phyloP scores from a whole-genome alignment of 1,140 invertebrate genomes.

The Bursaphelenchus mucronatus region DNA sequence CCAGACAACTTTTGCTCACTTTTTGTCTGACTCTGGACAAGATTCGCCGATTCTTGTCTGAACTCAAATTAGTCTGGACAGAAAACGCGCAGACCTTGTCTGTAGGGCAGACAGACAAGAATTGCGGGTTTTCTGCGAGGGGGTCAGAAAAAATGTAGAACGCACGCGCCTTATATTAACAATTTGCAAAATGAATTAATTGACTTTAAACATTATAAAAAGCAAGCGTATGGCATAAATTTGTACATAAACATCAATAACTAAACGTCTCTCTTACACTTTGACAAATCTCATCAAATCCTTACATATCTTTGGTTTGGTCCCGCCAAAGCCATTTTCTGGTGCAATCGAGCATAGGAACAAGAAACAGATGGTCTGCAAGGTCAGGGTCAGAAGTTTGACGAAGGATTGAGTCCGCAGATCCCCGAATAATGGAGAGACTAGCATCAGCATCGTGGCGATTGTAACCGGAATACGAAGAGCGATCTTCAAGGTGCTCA shows the following conservation, averaged over 20 bases:
- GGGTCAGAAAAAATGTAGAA: too few species aligned
- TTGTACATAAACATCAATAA: not conserved
- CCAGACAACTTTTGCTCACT: too few species aligned
- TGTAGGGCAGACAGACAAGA: too few species aligned
- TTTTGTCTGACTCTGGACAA: too few species aligned
- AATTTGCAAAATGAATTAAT: not conserved
- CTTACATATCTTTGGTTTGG: conserved; percentile 57
- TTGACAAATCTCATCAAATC: not conserved
- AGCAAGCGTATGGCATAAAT: not conserved
- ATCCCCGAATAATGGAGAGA: conserved; percentile 56
- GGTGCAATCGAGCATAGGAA: conserved; percentile 59
- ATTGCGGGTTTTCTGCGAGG: too few species aligned
- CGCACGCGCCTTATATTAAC: too few species aligned
- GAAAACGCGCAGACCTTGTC: too few species aligned
- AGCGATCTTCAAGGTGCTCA: conserved; percentile 55
- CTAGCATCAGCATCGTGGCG: conserved; percentile 46
- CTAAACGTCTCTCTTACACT: not conserved
- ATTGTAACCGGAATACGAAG: conserved; percentile 54
- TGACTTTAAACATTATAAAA: not conserved
- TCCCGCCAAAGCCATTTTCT: conserved; percentile 49
- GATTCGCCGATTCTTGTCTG: too few species aligned
- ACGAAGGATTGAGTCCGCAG: conserved; percentile 55
- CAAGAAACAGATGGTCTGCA: conserved; percentile 58
- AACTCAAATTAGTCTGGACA: too few species aligned
- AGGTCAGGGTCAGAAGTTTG: conserved; percentile 47